Evolutionary conservation across 1,140 invertebrate species (phyloP).

Genomic region (Leguminivora glycinivorella): DNA sequence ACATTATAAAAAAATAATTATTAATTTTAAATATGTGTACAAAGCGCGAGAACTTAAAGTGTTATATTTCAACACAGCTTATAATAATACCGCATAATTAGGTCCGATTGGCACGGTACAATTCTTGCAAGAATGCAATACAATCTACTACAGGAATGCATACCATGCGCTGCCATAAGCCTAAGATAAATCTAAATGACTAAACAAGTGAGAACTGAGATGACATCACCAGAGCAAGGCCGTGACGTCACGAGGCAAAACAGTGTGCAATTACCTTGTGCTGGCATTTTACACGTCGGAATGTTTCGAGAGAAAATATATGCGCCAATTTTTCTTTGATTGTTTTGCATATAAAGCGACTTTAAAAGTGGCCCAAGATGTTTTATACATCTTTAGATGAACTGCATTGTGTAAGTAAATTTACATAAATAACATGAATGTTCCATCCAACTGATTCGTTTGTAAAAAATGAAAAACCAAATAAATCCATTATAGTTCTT

Average conservation of each 20-base stretch:
- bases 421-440: too few relatives aligned
- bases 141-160: conserved; percentile 12
- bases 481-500: too few relatives aligned
- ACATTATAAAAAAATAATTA: too few relatives aligned
- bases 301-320: conserved; percentile 7
- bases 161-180: conserved; percentile 15
- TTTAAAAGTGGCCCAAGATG: background rate
- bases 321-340: background rate
- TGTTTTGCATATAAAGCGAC: background rate
- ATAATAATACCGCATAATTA: too few relatives aligned
- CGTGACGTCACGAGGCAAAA: conserved; percentile 34
- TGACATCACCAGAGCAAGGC: conserved; percentile 48
- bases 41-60: too few relatives aligned
- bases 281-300: conserved; percentile 4
- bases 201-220: conserved; percentile 28
- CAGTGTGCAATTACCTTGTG: conserved; percentile 26
- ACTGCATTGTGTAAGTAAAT: too few relatives aligned
- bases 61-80: too few relatives aligned
- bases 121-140: background rate
- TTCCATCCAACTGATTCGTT: too few relatives aligned
- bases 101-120: background rate
- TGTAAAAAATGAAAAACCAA: too few relatives aligned
- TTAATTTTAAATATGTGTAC: too few relatives aligned
- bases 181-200: conserved; percentile 27
- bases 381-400: too few relatives aligned